phyloP scores from a whole-genome alignment of 2,113 vertebrate genomes.

The Myiozetetes cayanensis region DNA sequence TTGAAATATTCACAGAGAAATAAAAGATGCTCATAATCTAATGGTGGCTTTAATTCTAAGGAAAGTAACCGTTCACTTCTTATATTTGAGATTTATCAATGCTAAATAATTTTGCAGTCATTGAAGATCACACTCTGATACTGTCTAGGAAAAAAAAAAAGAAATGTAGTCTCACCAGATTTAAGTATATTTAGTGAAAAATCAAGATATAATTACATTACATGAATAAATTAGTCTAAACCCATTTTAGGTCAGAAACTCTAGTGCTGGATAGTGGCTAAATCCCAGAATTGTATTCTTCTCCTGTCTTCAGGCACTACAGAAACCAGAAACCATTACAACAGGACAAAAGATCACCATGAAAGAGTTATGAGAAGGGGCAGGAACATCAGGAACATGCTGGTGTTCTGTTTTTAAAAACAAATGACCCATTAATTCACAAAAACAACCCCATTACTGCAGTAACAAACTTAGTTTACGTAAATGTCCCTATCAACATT shows the following conservation, averaged over 20 bases:
- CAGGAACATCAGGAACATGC: conserved; percentile 36
- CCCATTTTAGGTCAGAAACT: conserved; percentile 26
- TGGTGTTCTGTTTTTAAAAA: conserved; percentile 68
- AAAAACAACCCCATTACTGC: conserved; percentile 60
- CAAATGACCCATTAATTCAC: conserved; percentile 71
- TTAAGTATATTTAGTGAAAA: conserved; percentile 34
- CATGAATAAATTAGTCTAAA: conserved; percentile 29
- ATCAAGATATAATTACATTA: conserved; percentile 25
- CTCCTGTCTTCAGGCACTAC: conserved; percentile 40
- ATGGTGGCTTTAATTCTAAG: not conserved
- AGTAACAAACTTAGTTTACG: conserved; percentile 45
- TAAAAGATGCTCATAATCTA: not conserved
- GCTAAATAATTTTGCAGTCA: not conserved
- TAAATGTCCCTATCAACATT: conserved; percentile 58
- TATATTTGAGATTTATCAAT: not conserved
- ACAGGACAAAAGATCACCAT: conserved; percentile 64
- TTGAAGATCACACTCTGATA: not conserved
- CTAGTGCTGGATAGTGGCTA: conserved; percentile 18
- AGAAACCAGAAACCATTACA: conserved; percentile 60
- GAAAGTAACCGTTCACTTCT: not conserved
- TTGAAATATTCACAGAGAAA: not conserved
- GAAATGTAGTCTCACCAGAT: not conserved
- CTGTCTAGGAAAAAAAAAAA: not conserved
- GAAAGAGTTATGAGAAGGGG: conserved; percentile 67
- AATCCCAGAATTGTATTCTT: conserved; percentile 11